Base-by-base conservation (phyloP, 2,797 vertebrate species). In the Catostomus latipinnis region DNA sequence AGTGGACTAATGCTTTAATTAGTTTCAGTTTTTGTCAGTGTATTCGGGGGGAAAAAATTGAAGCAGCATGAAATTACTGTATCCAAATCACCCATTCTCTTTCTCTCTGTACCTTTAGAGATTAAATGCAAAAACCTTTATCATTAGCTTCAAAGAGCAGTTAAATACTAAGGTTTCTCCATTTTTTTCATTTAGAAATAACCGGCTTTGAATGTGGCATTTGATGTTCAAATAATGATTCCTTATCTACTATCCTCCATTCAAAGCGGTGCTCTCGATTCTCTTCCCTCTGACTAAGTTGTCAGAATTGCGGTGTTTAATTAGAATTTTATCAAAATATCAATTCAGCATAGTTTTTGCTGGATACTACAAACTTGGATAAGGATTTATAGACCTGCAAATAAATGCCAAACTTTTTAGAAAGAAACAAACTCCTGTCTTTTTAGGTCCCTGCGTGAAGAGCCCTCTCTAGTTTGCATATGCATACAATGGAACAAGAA, bases 111-210 rank as follows among this genome's bases (percentile, higher is more conserved):
- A 87, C 82, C 86, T 53, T 88, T 86, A 91, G 86, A 89, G 88
- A 91, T 92, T 92, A 90, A 91, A 90, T 88, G 85, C 90, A 90
- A 88, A 76, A 71, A 76, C 63, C 72, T 67, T 76, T 80, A 76
- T 34, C 61, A n/a, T 53, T 34, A 11, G 14, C 69, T 79, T 72
- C 61, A 79, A 79, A 73, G 69, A 56, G 70, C 53, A 57, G 77
- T 72, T 73, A 79, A 65, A 71, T 45, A 65, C 4, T 8, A 13
- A 49, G n/a, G 68, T 72, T 72, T 66, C 57, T 62, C 5, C 22
- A 22, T 8, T 1, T 48, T 49, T 53, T 6, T 13, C 5, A n/a
- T 62, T 71, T 50, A 11, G 43, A 71, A 71, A 56, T 18, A 45
- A 18, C 1, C 8, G 14, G 10, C 54, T 81, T 78, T 81, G 71